phyloP scores from a whole-genome alignment of 1,140 invertebrate genomes.

The Polypedilum pembai region DNA sequence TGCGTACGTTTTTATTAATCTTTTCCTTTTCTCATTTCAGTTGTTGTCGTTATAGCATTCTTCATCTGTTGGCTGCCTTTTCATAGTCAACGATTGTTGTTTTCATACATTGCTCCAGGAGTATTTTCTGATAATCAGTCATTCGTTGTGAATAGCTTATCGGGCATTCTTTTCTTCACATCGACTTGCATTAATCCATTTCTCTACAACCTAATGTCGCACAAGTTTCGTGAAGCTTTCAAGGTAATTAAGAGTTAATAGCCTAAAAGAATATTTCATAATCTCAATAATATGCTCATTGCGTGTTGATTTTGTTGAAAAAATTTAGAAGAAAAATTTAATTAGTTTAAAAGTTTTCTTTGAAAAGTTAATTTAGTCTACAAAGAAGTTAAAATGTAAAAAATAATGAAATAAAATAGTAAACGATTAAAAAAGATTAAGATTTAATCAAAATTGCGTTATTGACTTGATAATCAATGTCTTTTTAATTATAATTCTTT shows the following conservation, averaged over 20 bases:
- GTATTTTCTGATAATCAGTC: constrained; percentile 35
- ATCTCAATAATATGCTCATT: neutral
- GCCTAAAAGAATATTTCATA: no score
- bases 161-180: constrained; percentile 59
- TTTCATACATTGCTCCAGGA: constrained; percentile 49
- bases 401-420: no score
- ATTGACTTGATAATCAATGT: no score
- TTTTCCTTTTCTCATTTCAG: constrained; percentile 48
- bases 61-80: constrained; percentile 90
- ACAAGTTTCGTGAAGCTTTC: constrained; percentile 70
- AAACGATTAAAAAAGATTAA: no score
- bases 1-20: neutral
- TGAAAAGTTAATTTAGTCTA: neutral
- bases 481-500: no score
- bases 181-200: constrained; percentile 69
- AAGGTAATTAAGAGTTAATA: constrained; percentile 47
- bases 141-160: constrained; percentile 51
- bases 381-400: neutral
- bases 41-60: constrained; percentile 83
- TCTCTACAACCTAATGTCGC: constrained; percentile 74
- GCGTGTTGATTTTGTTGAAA: neutral
- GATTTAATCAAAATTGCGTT: no score
- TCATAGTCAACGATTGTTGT: constrained; percentile 71
- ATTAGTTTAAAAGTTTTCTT: neutral
- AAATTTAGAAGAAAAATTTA: neutral